Base-by-base conservation (phyloP, 92 coral and sea anemone species). In the Montipora capitata region DNA sequence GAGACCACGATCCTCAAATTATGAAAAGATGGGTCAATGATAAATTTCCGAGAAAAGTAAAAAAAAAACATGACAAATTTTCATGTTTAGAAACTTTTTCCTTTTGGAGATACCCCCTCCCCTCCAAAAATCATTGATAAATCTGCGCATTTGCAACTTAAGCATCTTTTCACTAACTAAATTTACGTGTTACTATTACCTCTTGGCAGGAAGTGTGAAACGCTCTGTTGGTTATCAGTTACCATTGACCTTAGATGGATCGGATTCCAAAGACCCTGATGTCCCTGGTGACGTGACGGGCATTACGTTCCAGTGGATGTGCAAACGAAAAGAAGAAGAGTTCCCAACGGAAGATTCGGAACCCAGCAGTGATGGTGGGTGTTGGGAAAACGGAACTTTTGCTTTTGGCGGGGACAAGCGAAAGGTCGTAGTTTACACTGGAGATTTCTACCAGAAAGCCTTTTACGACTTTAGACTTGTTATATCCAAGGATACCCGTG, bases 231-330 rank as follows among this genome's bases (percentile, higher is more conserved):
- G 98, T 10, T 95, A 93, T 70, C 94, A 94, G 42, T 77, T 87
- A 2, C 81, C 89, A 20, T 44, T 95, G n/a, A 69, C 52, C 40
- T 92, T 97, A 38, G 99, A 97, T 77, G 98, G 96, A 13, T 84
- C 96, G 4, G 87, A 87, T 12, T 95, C 99, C 7, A 82, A 88
- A 77, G 99, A 96, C 77, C 99, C 99, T 40, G 99, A 94, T 73
- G 78, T 85, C 15, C 93, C 92, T 10, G 65, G 72, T 63, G 94
- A 96, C 74, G 76, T 74, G 67, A 93, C 89, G 44, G 96, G 95
- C 7, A 81, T 96, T 27, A 82, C 83, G 3, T 97, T 87, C 88
- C 68, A 79, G 59, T 97, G 99, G 99, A 77, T 79, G 80, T 97
- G 99, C 78, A 94, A 95, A 54, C 86, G 64, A 64, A 85, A 85